A percentile compares a stretch with the other conserved stretches of the same genome.
Conservation (phyloP, 2,797 vertebrate genomes). For the Knipowitschia caucasica region DNA sequence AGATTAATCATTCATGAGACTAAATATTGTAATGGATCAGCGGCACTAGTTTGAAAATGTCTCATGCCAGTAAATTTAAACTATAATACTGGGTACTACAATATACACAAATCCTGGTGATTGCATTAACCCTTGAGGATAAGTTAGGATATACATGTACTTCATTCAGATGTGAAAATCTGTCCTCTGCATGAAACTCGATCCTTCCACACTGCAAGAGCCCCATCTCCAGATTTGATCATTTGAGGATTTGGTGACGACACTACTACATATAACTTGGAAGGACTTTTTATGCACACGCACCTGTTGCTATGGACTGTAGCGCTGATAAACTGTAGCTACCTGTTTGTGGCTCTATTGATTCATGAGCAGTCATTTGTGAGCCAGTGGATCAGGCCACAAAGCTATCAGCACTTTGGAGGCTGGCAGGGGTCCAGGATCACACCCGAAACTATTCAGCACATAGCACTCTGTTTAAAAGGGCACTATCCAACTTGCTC, state of each 20-base stretch:
- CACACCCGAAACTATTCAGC: constrained; percentile 15
- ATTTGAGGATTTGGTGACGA: not conserved
- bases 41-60: too few species aligned
- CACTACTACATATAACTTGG: not conserved
- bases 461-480: not conserved
- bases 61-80: too few species aligned
- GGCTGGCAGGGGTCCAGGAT: constrained; percentile 21
- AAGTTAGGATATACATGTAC: too few species aligned
- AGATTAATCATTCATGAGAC: too few species aligned
- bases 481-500: constrained; percentile 4
- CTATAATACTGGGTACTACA: too few species aligned
- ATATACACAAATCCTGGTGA: too few species aligned
- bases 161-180: too few species aligned
- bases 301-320: constrained; percentile 17
- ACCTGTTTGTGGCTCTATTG: constrained; percentile 3
- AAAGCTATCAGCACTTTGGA: constrained; percentile 22
- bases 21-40: too few species aligned
- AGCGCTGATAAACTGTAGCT: constrained; percentile 4
- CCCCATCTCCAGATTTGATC: too few species aligned
- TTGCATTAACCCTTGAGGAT: too few species aligned
- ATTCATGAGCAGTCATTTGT: constrained; percentile 8
- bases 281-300: constrained; percentile 2
- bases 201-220: too few species aligned
- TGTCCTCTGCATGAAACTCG: too few species aligned
- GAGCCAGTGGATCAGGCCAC: constrained; percentile 8